Conservation (phyloP, 2,113 vertebrate genomes). For the Chlorodrepanis virens region DNA sequence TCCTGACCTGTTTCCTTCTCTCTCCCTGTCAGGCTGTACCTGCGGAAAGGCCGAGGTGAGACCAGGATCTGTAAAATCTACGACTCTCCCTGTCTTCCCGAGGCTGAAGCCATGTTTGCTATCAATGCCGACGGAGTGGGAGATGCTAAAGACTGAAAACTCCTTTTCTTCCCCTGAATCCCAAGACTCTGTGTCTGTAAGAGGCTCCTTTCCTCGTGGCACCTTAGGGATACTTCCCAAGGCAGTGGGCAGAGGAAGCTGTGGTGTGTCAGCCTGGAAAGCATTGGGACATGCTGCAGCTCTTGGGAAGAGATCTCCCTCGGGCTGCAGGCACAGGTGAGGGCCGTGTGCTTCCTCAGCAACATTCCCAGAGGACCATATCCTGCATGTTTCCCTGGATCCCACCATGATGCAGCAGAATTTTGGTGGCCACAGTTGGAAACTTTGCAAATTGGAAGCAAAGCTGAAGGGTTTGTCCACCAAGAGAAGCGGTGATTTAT, state of each 20-base stretch:
- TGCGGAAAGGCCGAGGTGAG: background rate
- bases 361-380: background rate
- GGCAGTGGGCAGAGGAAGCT: background rate
- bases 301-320: background rate
- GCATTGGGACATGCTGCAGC: rapidly evolving
- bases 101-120: background rate
- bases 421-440: rapidly evolving
- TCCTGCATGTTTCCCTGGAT: background rate
- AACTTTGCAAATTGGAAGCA: background rate
- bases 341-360: background rate
- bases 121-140: background rate
- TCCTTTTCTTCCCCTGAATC: background rate
- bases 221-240: background rate
- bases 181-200: background rate
- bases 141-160: background rate
- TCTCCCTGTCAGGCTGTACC: background rate
- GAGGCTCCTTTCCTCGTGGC: background rate
- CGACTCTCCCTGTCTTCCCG: background rate
- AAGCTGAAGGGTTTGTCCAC: background rate
- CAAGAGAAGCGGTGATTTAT: background rate
- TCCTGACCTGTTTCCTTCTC: background rate
- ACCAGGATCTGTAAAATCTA: background rate
- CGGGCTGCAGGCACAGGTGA: background rate
- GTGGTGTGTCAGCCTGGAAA: background rate
- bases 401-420: background rate